Base-by-base conservation (phyloP, 2,113 vertebrate genomes). In the Psittacula cyanocephala region DNA sequence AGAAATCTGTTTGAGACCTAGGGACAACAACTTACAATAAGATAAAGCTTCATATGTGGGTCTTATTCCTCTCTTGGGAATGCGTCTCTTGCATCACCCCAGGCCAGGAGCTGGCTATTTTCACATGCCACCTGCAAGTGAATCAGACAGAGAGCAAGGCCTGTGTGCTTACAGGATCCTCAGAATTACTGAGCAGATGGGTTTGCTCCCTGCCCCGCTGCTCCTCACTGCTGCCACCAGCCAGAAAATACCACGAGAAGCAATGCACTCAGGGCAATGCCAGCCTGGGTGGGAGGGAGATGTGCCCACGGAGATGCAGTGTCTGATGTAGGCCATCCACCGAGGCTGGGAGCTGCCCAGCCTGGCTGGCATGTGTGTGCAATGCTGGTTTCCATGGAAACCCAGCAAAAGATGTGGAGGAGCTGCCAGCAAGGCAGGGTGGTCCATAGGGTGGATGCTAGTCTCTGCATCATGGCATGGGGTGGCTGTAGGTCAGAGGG, bases 341-440 rank as follows among this genome's bases (percentile, higher is more conserved):
- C 17, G 20, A 52, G 55, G n/a, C 3, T 68, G 88, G 96, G 74
- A 91, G 74, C 78, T 2, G 7, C 37, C 76, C 0, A 0, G 78
- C 37, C 81, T 25, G 37, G 83, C 86, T 67, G 93, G 93, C 96
- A 85, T 68, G 46, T 93, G 85, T 52, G 63, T 59, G 68, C 22
- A 27, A 59, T 93, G 91, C 88, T 50, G 86, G 98, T 98, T 97
- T 84, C 98, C 97, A 97, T 95, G 95, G 98, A 94, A 98, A 98
- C 97, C 19, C 94, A 95, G 97, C 80, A 81, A 90, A 93, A 69
- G 89, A 87, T 93, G 96, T 93, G 71, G 75, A 67, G 91, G 75
- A 81, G 75, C 84, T 25, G 22, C 84, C 96, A 72, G 94, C 3
- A 35, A 97, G 81, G 91, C 83, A 67, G 89, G 50, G 50, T 76